phyloP scores from a whole-genome alignment of 2,888 invertebrate species.

The Plemyria rubiginata region DNA sequence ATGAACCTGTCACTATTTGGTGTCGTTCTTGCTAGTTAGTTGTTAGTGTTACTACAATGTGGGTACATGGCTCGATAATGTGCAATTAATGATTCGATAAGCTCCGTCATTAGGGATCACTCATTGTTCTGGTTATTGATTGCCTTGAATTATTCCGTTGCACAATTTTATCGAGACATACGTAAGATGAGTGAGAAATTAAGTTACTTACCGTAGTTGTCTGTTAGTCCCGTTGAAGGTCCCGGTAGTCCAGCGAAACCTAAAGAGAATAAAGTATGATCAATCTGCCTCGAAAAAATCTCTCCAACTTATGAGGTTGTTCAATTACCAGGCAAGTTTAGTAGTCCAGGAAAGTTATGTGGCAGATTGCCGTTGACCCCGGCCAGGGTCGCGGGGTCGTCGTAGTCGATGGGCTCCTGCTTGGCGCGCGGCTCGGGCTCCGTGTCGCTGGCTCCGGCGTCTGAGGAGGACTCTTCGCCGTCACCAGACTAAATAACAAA shows the following conservation, averaged over 20 bases:
- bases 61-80: conserved; percentile 74
- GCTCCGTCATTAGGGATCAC: conserved; percentile 57
- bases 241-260: conserved; percentile 91
- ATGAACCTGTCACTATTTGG: too few relatives aligned
- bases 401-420: conserved; percentile 90
- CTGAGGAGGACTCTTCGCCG: conserved; percentile 94
- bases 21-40: conserved; percentile 69
- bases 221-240: conserved; percentile 92
- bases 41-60: conserved; percentile 73
- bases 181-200: conserved; percentile 48
- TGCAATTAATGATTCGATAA: conserved; percentile 69
- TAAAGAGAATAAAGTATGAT: conserved; percentile 64
- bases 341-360: conserved; percentile 91
- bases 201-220: conserved; percentile 91
- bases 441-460: conserved; percentile 90
- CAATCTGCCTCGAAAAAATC: conserved; percentile 1
- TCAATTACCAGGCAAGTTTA: conserved; percentile 90
- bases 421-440: conserved; percentile 87
- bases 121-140: conserved; percentile 59
- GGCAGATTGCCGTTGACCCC: conserved; percentile 87
- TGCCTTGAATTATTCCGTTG: conserved; percentile 48
- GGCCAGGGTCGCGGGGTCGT: conserved; percentile 87
- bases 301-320: background rate
- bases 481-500: conserved; percentile 68
- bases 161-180: conserved; percentile 63